Conservation (phyloP, 2,797 vertebrate species). For the Acropternis orthonyx region DNA sequence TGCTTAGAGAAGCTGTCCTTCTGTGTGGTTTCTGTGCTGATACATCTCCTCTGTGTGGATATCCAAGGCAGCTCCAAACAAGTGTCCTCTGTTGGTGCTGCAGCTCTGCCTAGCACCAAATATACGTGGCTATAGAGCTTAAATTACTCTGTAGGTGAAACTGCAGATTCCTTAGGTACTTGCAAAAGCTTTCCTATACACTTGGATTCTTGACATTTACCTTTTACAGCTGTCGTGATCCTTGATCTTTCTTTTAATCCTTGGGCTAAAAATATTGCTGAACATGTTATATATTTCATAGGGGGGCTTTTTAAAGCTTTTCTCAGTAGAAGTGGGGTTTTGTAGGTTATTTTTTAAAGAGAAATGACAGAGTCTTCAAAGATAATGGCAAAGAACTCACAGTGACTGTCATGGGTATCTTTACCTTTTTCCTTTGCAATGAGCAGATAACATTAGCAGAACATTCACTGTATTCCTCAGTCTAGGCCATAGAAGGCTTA, state of each 20-base stretch:
- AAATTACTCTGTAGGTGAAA: background rate
- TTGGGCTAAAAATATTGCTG: background rate
- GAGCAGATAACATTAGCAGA: background rate
- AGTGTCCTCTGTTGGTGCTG: background rate
- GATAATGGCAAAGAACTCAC: background rate
- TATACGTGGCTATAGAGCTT: background rate
- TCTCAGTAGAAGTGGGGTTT: background rate
- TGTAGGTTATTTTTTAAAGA: background rate
- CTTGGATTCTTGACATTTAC: background rate
- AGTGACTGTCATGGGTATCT: background rate
- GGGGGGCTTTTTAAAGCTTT: rapidly evolving
- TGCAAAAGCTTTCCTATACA: background rate
- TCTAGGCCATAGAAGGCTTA: background rate
- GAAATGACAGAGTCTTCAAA: background rate
- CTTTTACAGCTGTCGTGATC: background rate
- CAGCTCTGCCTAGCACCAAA: background rate
- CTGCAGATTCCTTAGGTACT: background rate
- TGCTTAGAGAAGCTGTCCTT: background rate
- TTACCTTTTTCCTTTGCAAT: background rate
- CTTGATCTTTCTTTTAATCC: background rate
- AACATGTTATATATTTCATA: background rate
- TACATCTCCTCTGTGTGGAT: background rate
- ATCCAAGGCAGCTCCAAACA: background rate
- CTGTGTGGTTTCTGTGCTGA: background rate
- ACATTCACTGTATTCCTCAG: background rate